Base-by-base conservation (phyloP, 2,888 invertebrate genomes). In the Elegia similella region DNA sequence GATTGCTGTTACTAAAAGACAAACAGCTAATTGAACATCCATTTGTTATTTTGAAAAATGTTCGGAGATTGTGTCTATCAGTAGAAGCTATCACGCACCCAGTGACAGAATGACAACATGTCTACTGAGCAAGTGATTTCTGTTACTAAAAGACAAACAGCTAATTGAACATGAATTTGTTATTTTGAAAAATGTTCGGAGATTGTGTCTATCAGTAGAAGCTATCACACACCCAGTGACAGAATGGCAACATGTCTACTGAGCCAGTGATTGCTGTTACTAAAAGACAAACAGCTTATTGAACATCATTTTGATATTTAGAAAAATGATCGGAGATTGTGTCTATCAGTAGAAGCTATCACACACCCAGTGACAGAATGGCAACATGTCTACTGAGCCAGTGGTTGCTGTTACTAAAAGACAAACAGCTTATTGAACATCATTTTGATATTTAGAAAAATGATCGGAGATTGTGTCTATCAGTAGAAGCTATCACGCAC, bases 141-240 rank as follows among this genome's bases (percentile, higher is more conserved):
- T 43, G 59, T 23, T 2, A 23, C 23, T 23, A 23, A 23, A 3
- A 23, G 23, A 34, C 34, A 10, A 34, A 8, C 10, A 34, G 10
- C 7, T 0, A 34, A 34, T 10, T 34, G 34, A 34, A 0, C 3
- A 8, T 12, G n/a, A n/a, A 12, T 12, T 0, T n/a, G 5, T 8
- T 10, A 38, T 38, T 38, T 38, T n/a, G n/a, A 2, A 5, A 38
- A 12, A 12, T 38, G 5, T 3, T 12, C 12, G n/a, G n/a, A n/a
- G 38, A 38, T 6, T 12, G n/a, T 38, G 42, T 48, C 57, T 44
- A 2, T 10, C 48, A 54, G 47, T 44, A 34, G 17, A 42, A 58
- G 57, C 38, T 38, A 12, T 38, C 38, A 38, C 38, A n/a, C 38
- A 62, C 59, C 59, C 58, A 62, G 61, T 65, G 55, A 43, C 52